Evolutionary conservation across 2,113 vertebrate genomes (phyloP).

Genomic region (Lepus americanus): DNA sequence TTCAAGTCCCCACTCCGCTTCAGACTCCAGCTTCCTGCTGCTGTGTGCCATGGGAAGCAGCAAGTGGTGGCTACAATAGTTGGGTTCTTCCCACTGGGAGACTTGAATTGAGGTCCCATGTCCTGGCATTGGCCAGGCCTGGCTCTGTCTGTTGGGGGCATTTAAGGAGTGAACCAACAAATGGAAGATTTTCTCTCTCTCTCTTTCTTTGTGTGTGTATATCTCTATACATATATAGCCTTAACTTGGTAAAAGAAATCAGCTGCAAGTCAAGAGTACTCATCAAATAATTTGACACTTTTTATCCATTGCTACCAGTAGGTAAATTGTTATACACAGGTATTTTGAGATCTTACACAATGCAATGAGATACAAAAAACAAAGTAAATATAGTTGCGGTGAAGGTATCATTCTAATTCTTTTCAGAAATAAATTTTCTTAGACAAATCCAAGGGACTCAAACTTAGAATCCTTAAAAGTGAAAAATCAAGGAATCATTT

Average conservation of each 20-base stretch:
- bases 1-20: too few relatives aligned
- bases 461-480: background rate
- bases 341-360: conserved; percentile 7
- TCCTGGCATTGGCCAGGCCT: too few relatives aligned
- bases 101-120: too few relatives aligned
- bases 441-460: background rate
- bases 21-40: too few relatives aligned
- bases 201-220: too few relatives aligned
- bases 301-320: background rate
- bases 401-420: background rate
- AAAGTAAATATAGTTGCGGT: conserved; percentile 25
- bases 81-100: too few relatives aligned
- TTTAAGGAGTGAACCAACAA: too few relatives aligned
- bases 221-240: background rate
- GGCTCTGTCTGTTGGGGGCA: too few relatives aligned
- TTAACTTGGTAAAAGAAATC: background rate
- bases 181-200: too few relatives aligned
- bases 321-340: background rate
- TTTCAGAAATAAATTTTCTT: background rate
- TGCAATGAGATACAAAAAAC: conserved; percentile 2
- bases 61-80: too few relatives aligned
- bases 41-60: too few relatives aligned
- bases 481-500: background rate
- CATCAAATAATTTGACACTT: background rate
- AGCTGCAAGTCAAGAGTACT: background rate